phyloP scores from a whole-genome alignment of 2,797 vertebrate genomes.

The Hozukius guyotensis region DNA sequence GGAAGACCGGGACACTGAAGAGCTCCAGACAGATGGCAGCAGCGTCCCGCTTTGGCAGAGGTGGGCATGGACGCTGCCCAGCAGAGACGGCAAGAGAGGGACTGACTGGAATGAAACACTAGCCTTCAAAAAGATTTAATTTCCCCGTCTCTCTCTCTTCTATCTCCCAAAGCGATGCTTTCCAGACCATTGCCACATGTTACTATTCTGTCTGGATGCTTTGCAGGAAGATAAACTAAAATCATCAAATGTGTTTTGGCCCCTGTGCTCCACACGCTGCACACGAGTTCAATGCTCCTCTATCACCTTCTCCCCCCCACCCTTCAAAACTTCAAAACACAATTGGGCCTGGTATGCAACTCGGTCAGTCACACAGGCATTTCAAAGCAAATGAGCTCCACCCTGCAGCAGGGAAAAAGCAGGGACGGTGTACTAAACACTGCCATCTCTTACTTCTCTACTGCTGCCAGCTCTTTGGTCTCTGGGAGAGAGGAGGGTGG shows the following conservation, averaged over 20 bases:
- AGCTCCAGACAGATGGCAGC: slow-evolving; percentile 58
- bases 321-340: slow-evolving; percentile 41
- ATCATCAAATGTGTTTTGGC: slow-evolving; percentile 12
- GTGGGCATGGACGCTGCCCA: slow-evolving; percentile 35
- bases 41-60: slow-evolving; percentile 52
- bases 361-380: slow-evolving; percentile 64
- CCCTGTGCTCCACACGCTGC: slow-evolving; percentile 4
- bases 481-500: slow-evolving; percentile 26
- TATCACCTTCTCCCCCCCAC: slow-evolving; percentile 17
- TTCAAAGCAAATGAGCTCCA: slow-evolving; percentile 78
- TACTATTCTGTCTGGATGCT: slow-evolving; percentile 38
- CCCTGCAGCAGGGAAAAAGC: slow-evolving; percentile 66
- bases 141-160: slow-evolving; percentile 37
- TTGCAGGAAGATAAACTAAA: slow-evolving; percentile 26
- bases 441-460: slow-evolving; percentile 58
- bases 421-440: slow-evolving; percentile 32
- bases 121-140: slow-evolving; percentile 41
- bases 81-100: slow-evolving; percentile 30
- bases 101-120: slow-evolving; percentile 47
- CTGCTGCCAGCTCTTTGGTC: slow-evolving; percentile 56
- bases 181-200: slow-evolving; percentile 38
- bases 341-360: slow-evolving; percentile 53
- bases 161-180: slow-evolving; percentile 35
- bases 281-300: background rate
- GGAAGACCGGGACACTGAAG: slow-evolving; percentile 19